phyloP scores from a whole-genome alignment of 2,113 vertebrate species.

The Mesitornis unicolor region DNA sequence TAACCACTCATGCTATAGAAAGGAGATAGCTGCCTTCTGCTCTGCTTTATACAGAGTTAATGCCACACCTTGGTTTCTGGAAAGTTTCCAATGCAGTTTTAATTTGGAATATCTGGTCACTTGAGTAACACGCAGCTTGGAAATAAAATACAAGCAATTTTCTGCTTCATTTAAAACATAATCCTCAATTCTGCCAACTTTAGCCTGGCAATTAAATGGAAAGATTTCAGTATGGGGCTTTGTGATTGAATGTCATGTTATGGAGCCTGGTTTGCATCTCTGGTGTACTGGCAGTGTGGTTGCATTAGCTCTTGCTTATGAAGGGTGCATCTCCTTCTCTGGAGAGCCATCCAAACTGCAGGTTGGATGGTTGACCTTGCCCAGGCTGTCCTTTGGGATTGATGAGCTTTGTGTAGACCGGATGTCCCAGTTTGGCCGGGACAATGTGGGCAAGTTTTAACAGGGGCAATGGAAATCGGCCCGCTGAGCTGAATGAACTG shows the following conservation, averaged over 20 bases:
- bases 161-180: slow-evolving; percentile 34
- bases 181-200: slow-evolving; percentile 7
- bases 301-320: background rate
- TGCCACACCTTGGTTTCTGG: background rate
- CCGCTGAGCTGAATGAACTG: background rate
- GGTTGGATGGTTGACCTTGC: background rate
- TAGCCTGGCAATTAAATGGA: background rate
- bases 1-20: background rate
- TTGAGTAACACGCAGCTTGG: background rate
- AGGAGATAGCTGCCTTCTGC: slow-evolving; percentile 18
- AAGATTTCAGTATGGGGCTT: background rate
- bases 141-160: slow-evolving; percentile 41
- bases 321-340: background rate
- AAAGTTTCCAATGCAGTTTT: slow-evolving; percentile 17
- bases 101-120: background rate
- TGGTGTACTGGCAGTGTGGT: background rate
- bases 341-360: background rate
- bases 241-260: background rate
- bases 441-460: background rate
- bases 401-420: background rate
- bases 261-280: background rate
- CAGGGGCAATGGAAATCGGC: background rate
- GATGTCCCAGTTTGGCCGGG: no score
- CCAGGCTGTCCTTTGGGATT: background rate
- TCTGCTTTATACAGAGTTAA: slow-evolving; percentile 1